phyloP scores from a whole-genome alignment of 2,888 invertebrate species.

The Neria commutata region DNA sequence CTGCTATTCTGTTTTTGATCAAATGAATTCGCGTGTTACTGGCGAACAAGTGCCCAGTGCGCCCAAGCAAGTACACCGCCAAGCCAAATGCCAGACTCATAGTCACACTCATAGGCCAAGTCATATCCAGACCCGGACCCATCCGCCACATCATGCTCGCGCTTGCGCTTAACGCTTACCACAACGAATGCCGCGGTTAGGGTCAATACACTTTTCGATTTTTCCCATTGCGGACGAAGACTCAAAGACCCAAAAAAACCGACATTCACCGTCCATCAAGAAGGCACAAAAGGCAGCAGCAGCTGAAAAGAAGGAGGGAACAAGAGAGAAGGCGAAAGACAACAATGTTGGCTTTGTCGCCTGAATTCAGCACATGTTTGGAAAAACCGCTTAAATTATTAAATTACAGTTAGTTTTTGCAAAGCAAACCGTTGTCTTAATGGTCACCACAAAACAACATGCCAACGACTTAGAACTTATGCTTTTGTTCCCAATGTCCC shows the following conservation, averaged over 20 bases:
- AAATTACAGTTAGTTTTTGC: constrained; percentile 52
- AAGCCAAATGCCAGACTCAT: too few species aligned
- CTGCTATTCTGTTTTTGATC: too few species aligned
- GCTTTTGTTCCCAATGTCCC: constrained; percentile 26
- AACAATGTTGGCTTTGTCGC: not conserved
- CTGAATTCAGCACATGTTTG: not conserved
- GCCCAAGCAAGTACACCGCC: too few species aligned
- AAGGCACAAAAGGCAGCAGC: not conserved
- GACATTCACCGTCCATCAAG: not conserved
- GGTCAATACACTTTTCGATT: constrained; percentile 9
- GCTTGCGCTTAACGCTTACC: too few species aligned
- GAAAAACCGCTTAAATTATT: constrained; percentile 39
- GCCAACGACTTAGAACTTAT: constrained; percentile 14
- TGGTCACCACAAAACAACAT: constrained; percentile 43
- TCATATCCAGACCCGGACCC: too few species aligned
- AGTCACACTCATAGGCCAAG: too few species aligned
- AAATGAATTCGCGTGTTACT: too few species aligned
- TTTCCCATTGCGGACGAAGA: not conserved
- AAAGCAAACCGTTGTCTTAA: constrained; percentile 46
- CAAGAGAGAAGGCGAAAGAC: not conserved
- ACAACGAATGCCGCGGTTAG: too few species aligned
- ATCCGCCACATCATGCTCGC: too few species aligned
- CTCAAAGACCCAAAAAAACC: not conserved
- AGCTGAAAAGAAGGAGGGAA: not conserved
- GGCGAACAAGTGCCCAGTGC: too few species aligned